Percentiles rank a stretch among this genome's conserved stretches.
Evolutionary conservation across 1,140 invertebrate species (phyloP).

Genomic region (Heliothis virescens): DNA sequence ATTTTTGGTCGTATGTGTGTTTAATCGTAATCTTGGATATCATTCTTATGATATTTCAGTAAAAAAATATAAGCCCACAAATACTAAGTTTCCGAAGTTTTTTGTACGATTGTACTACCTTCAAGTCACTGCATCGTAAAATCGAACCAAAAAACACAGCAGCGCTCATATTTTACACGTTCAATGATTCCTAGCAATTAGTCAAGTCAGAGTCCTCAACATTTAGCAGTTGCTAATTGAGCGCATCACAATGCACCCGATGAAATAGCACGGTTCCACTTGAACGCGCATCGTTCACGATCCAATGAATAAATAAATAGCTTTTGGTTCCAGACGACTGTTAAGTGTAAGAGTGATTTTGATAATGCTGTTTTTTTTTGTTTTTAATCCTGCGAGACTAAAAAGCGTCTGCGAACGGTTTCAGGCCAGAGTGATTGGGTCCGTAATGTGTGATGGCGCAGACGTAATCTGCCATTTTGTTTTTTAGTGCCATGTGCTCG

Average conservation of each 20-base stretch:
- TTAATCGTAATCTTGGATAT: neutral
- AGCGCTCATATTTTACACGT: constrained; percentile 27
- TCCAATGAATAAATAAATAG: constrained; percentile 73
- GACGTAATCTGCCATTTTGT: neutral
- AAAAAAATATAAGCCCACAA: neutral
- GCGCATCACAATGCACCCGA: constrained; percentile 64
- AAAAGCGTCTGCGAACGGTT: constrained; percentile 26
- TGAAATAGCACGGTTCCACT: constrained; percentile 63
- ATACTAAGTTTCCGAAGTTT: neutral
- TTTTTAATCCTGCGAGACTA: constrained; percentile 20
- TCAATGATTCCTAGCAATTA: constrained; percentile 44
- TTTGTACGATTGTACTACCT: neutral
- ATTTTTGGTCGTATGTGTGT: neutral
- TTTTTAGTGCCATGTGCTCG: neutral
- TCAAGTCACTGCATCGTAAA: neutral
- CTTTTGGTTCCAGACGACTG: constrained; percentile 54
- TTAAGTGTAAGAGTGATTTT: constrained; percentile 47
- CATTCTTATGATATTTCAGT: neutral
- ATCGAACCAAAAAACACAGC: constrained; percentile 4
- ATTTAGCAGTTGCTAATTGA: constrained; percentile 65
- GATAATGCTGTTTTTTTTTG: constrained; percentile 18
- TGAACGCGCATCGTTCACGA: constrained; percentile 56
- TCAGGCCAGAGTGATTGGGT: constrained; percentile 3
- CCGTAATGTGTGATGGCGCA: neutral
- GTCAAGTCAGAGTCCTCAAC: constrained; percentile 43